Conservation (phyloP, 2,797 vertebrate genomes). For the Stomatorhinus walkeri region DNA sequence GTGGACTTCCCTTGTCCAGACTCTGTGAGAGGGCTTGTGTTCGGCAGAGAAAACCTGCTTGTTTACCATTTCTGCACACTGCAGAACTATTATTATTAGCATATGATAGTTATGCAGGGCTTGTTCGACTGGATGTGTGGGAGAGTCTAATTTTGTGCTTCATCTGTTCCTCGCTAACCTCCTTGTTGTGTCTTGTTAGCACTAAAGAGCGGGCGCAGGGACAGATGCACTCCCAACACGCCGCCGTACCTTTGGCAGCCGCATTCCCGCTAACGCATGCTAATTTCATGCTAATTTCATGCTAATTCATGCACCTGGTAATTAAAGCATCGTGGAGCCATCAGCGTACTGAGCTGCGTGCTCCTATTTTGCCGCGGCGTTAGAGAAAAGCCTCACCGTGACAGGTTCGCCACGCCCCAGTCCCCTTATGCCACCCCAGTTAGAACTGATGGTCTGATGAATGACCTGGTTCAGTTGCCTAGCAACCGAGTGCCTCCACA, state of each 20-base stretch:
- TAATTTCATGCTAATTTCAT: constrained; percentile 20
- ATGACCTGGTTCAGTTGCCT: constrained; percentile 13
- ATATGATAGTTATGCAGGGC: background rate
- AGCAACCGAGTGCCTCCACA: constrained; percentile 10
- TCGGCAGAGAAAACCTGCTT: background rate
- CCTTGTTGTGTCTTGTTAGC: background rate
- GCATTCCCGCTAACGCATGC: background rate
- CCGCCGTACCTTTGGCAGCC: background rate
- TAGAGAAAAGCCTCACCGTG: background rate
- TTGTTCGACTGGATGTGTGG: background rate
- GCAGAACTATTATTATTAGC: background rate
- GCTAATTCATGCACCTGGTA: constrained; percentile 17
- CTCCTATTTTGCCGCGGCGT: background rate
- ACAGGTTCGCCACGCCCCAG: background rate
- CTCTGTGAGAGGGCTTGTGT: background rate
- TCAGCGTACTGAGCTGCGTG: background rate
- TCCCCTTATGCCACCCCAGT: background rate
- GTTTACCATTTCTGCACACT: background rate
- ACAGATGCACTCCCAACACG: constrained; percentile 5
- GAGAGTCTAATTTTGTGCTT: constrained; percentile 14
- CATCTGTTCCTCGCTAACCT: background rate
- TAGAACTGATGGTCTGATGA: background rate
- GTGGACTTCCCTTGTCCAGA: background rate
- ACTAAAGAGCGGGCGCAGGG: constrained; percentile 12
- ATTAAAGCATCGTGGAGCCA: background rate